Evolutionary conservation across 1,140 invertebrate genomes (phyloP), one percentile per base, ranked within the genome.

Genomic region (Caerostris extrusa): DNA sequence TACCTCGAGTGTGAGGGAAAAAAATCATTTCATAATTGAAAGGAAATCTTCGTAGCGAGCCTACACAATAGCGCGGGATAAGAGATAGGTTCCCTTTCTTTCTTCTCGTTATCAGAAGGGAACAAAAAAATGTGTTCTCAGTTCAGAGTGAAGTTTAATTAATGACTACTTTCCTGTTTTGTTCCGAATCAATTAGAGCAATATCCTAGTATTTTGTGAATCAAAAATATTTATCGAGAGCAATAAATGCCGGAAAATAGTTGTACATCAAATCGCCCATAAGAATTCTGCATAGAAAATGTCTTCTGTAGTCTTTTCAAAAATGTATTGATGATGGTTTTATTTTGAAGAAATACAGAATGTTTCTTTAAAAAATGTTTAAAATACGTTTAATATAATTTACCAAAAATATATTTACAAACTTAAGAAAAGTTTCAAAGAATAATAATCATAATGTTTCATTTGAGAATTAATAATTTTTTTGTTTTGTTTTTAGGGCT

Each of bases 21-120:
- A 34, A 58, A 82, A 91, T 17, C 57, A 77, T 60, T 90, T 90
- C 69, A 61, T 91, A 91, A 91, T 91, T 91, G 90, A 91, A 91
- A 91, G 50, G 90, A 55, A 50, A 71, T 61, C 57, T 64, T 50
- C 85, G 19, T 10, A 50, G 53, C 14, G 56, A 17, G 14, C n/a
- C 7, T 17, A n/a, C 5, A 83, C 56, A 83, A 83, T 83, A n/a
- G 82, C n/a, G 17, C 17, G 14, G 55, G 0, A n/a, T 8, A 55
- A 58, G 71, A 34, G 82, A 19, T 17, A 34, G 53, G 82, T 7
- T n/a, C 17, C 17, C n/a, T 83, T 56, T 83, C 53, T 89, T 61
- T 56, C 7, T 14, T 89, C 34, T 64, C n/a, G 5, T 57, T 86
- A 34, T 67, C 60, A 55, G 60, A 4, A 89, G 87, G 17, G 34